These are phyloP conservation scores for Teleiodes luculella DNA, from an alignment of 2,888 invertebrate genomes.

Conservation along the genomic window DNA sequence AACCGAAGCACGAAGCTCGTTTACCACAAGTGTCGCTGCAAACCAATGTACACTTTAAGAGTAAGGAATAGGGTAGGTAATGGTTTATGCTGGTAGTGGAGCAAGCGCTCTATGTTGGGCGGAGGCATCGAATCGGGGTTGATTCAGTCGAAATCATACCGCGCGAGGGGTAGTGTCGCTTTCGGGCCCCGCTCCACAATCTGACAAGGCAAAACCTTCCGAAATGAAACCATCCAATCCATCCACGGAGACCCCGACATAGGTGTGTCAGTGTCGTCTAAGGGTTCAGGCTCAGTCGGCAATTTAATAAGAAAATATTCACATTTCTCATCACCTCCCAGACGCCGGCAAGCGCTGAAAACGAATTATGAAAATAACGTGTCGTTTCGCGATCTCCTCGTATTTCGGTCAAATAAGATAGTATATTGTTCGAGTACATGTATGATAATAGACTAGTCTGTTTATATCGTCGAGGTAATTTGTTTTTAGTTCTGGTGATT, in stretches of 20 bases:
- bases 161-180: slow-evolving; percentile 64
- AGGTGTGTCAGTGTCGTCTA: slow-evolving; percentile 45
- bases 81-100: slow-evolving; percentile 39
- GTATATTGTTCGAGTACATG: slow-evolving; percentile 29
- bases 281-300: slow-evolving; percentile 9
- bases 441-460: slow-evolving; percentile 25
- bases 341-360: slow-evolving; percentile 48
- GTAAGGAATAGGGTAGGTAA: slow-evolving; percentile 33
- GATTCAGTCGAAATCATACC: slow-evolving; percentile 73
- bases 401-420: slow-evolving; percentile 30
- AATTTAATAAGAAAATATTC: slow-evolving; percentile 5
- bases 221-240: slow-evolving; percentile 58
- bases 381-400: slow-evolving; percentile 40
- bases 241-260: slow-evolving; percentile 44
- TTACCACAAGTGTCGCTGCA: slow-evolving; percentile 44
- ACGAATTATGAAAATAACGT: slow-evolving; percentile 55
- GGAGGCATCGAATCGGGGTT: slow-evolving; percentile 74
- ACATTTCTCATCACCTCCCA: slow-evolving; percentile 27
- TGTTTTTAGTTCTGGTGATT: slow-evolving; percentile 36
- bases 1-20: slow-evolving; percentile 71
- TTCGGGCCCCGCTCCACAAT: slow-evolving; percentile 55
- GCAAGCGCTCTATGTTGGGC: slow-evolving; percentile 77
- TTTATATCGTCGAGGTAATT: slow-evolving; percentile 33
- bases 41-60: slow-evolving; percentile 41
- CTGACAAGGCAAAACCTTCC: slow-evolving; percentile 64